A percentile compares a stretch with the other conserved stretches of the same genome.
These are phyloP conservation scores for Tubiluchus corallicola DNA, from an alignment of 2,888 invertebrate species.

Conservation along the genomic window DNA sequence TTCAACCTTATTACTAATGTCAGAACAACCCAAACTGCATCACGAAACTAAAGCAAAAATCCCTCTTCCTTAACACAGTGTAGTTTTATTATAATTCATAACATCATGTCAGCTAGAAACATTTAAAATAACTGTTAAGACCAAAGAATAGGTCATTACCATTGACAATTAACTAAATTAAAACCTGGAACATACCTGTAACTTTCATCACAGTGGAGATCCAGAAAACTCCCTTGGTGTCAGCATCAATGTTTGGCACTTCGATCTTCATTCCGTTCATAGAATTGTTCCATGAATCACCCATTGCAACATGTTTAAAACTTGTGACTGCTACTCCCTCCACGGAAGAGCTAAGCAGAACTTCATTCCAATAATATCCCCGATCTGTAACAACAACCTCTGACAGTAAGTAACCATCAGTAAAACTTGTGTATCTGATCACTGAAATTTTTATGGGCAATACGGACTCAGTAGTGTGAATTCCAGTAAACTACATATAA, in stretches of 20 bases:
- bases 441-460: too few relatives aligned
- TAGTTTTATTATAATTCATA: not conserved
- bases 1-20: not conserved
- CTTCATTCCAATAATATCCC: too few relatives aligned
- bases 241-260: slow-evolving; percentile 60
- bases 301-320: not conserved
- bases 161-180: not conserved
- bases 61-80: too few relatives aligned
- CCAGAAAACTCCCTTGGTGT: slow-evolving; percentile 77
- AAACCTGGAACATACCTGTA: slow-evolving; percentile 38
- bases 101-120: not conserved
- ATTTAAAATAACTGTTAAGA: not conserved
- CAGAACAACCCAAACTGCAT: not conserved
- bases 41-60: slow-evolving; percentile 5
- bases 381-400: too few relatives aligned
- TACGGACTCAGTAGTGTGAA: too few relatives aligned
- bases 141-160: slow-evolving; percentile 2
- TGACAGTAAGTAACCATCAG: too few relatives aligned
- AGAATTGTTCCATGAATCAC: not conserved
- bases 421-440: too few relatives aligned
- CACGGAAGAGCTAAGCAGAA: too few relatives aligned
- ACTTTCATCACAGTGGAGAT: slow-evolving; percentile 82
- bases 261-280: slow-evolving; percentile 60
- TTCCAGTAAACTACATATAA: too few relatives aligned
- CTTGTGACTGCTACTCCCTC: too few relatives aligned